Evolutionary conservation across 1,140 invertebrate species (phyloP).

Genomic region (Paraescarpia echinospica): DNA sequence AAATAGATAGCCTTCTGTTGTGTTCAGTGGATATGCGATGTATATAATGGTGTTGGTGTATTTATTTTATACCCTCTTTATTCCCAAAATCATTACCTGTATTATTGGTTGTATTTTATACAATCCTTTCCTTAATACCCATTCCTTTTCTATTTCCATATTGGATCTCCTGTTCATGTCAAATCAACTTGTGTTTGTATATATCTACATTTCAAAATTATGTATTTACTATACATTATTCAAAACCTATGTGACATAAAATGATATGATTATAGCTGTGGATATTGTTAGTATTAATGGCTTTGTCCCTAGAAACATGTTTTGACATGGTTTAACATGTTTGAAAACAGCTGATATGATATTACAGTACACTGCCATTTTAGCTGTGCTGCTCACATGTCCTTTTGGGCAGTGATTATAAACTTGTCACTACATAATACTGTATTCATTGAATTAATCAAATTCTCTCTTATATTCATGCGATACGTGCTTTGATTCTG

Average conservation of each 20-base stretch:
- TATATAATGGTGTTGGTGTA: constrained; percentile 27
- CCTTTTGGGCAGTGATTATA: too few species aligned
- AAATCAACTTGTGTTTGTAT: neutral
- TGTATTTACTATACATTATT: neutral
- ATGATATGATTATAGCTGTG: neutral
- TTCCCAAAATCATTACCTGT: constrained; percentile 79
- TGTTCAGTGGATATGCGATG: constrained; percentile 20
- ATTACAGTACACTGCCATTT: too few species aligned
- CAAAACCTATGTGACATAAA: neutral
- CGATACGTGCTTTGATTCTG: neutral
- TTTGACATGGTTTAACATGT: neutral
- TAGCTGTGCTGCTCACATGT: too few species aligned
- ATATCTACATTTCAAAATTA: neutral
- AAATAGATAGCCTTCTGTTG: neutral
- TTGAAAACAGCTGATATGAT: too few species aligned
- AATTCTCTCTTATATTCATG: too few species aligned
- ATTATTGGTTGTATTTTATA: constrained; percentile 57
- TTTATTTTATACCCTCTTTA: constrained; percentile 12
- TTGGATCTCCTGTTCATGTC: neutral
- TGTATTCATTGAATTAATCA: too few species aligned
- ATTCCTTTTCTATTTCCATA: neutral
- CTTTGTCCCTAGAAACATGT: neutral
- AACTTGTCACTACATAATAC: too few species aligned
- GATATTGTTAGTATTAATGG: neutral
- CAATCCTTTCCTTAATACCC: neutral